Percentiles rank a stretch among this genome's conserved stretches.
Conservation (phyloP, 2,888 invertebrate species). For the Erebia epiphron region DNA sequence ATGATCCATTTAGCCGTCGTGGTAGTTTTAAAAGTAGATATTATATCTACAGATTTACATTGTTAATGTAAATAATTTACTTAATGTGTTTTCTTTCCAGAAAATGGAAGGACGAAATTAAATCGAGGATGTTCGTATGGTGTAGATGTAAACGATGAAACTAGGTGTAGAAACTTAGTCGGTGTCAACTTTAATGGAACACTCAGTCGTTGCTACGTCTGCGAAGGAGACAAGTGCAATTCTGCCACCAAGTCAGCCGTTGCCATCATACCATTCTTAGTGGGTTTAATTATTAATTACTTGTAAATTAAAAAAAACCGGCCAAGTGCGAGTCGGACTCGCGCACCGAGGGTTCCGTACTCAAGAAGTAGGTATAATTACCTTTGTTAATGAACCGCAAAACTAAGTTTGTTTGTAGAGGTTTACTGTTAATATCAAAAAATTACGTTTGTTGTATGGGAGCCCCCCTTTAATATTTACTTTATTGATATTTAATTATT, state of each 20-base stretch:
- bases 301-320: background rate
- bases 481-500: too few relatives aligned
- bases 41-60: too few relatives aligned
- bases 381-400: too few relatives aligned
- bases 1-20: too few relatives aligned
- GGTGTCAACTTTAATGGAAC: slow-evolving; percentile 42
- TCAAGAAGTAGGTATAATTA: too few relatives aligned
- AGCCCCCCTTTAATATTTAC: too few relatives aligned
- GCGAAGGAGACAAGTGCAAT: slow-evolving; percentile 59
- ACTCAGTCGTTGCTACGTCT: slow-evolving; percentile 51
- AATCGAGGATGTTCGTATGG: slow-evolving; percentile 59
- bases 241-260: slow-evolving; percentile 46
- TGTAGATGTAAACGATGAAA: slow-evolving; percentile 39
- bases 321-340: too few relatives aligned
- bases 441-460: too few relatives aligned
- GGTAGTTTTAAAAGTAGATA: too few relatives aligned
- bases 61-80: background rate
- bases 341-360: too few relatives aligned
- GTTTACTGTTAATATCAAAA: too few relatives aligned
- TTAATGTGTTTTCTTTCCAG: slow-evolving; percentile 47
- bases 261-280: slow-evolving; percentile 41
- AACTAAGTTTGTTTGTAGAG: too few relatives aligned
- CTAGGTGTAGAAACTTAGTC: slow-evolving; percentile 49
- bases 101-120: slow-evolving; percentile 49
- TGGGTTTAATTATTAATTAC: background rate